Conservation (phyloP, 2,797 vertebrate genomes). For the Poeciliopsis infans region DNA sequence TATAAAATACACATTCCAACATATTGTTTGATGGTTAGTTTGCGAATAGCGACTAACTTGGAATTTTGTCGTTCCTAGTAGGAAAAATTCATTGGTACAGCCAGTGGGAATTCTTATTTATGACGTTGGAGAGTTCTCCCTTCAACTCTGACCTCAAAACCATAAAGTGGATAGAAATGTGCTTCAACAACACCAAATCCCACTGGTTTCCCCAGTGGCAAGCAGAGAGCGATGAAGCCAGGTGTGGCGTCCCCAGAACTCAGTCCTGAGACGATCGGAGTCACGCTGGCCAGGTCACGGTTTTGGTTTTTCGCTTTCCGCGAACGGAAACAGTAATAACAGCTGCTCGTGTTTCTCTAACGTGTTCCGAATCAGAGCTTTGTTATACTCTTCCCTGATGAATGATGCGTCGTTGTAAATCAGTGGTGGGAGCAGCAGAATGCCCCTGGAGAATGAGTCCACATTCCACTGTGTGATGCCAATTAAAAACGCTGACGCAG, state of each 20-base stretch:
- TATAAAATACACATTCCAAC: not conserved
- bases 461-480: conserved; percentile 48
- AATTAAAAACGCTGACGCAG: conserved; percentile 60
- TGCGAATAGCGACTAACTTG: not conserved
- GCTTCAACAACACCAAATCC: not conserved
- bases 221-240: not conserved
- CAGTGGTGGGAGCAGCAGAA: conserved; percentile 17
- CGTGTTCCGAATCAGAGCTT: not conserved
- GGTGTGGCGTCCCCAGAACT: not conserved
- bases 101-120: not conserved
- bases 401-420: conserved; percentile 8
- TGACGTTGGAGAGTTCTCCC: not conserved
- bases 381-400: conserved; percentile 7
- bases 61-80: not conserved
- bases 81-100: not conserved
- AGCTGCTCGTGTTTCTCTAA: not conserved
- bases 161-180: not conserved
- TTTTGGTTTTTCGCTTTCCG: not conserved
- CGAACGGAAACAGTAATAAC: not conserved
- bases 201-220: not conserved
- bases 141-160: not conserved
- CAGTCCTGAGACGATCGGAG: not conserved
- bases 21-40: not conserved
- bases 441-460: conserved; percentile 17
- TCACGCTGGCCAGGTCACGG: not conserved